Conservation (phyloP, 2,113 vertebrate species). For the Archilochus colubris region DNA sequence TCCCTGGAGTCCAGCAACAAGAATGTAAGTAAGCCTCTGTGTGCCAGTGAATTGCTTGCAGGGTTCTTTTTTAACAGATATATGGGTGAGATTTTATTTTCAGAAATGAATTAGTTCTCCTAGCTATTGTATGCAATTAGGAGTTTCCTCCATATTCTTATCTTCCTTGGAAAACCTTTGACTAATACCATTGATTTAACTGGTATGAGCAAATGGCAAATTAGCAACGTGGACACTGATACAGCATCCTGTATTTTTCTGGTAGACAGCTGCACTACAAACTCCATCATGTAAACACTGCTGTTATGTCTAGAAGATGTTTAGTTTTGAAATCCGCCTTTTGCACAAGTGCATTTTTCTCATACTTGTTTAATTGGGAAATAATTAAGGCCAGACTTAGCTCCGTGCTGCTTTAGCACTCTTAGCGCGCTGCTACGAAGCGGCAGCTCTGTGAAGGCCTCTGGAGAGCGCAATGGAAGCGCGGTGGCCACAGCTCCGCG, state of each 20-base stretch:
- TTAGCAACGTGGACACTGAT: background rate
- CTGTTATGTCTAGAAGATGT: background rate
- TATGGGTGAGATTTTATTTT: slow-evolving; percentile 34
- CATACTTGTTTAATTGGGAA: background rate
- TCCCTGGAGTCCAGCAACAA: background rate
- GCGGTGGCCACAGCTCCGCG: background rate
- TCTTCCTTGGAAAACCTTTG: background rate
- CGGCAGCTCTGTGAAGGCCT: rapidly evolving
- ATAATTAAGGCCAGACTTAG: background rate
- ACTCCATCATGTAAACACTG: background rate
- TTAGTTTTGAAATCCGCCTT: background rate
- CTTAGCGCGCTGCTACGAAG: rapidly evolving
- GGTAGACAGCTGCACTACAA: background rate
- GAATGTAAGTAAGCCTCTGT: background rate
- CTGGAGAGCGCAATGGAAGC: rapidly evolving
- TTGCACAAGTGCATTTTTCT: background rate
- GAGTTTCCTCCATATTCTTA: background rate
- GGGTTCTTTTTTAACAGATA: slow-evolving; percentile 8
- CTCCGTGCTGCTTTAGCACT: background rate
- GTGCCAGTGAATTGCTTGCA: background rate
- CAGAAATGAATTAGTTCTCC: background rate
- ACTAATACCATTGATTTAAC: background rate
- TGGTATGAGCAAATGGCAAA: background rate
- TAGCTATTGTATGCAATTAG: background rate
- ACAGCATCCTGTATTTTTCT: background rate